Conservation (phyloP, 2,113 vertebrate genomes). For the Psettodes erumei region DNA sequence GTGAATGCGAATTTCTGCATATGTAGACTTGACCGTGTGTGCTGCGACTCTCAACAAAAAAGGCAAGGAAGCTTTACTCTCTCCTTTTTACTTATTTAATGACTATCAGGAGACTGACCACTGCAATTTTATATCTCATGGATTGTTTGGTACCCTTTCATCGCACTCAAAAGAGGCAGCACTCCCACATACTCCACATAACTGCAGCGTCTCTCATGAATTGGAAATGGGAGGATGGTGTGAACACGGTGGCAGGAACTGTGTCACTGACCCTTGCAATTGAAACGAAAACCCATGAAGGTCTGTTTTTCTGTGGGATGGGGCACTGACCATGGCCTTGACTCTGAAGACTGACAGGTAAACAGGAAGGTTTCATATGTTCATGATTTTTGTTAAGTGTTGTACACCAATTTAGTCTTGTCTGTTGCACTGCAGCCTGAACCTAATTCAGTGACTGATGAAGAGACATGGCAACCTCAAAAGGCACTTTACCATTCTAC, state of each 20-base stretch:
- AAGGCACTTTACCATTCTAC: neutral
- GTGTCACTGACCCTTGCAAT: conserved; percentile 43
- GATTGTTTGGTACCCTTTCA: conserved; percentile 25
- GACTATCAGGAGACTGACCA: conserved; percentile 11
- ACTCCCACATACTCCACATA: conserved; percentile 35
- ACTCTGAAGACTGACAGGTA: conserved; percentile 13
- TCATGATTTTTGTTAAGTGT: neutral
- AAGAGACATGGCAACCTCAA: too few species aligned
- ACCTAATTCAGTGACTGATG: neutral
- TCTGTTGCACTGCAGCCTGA: neutral
- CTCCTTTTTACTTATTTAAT: conserved; percentile 6
- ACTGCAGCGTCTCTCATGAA: conserved; percentile 33
- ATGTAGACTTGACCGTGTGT: neutral
- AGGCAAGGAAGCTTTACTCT: neutral
- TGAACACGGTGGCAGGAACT: conserved; percentile 23
- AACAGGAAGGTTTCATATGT: conserved; percentile 16
- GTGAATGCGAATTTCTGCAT: neutral
- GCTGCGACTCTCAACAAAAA: neutral
- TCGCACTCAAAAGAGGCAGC: conserved; percentile 17
- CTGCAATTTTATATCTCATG: conserved; percentile 6
- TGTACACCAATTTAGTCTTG: neutral
- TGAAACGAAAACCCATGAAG: conserved; percentile 15
- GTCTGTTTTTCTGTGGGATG: conserved; percentile 7
- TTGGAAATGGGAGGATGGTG: conserved; percentile 31
- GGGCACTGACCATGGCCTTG: neutral